Base-by-base conservation (phyloP, 2,113 vertebrate species). In the Aythya baeri region DNA sequence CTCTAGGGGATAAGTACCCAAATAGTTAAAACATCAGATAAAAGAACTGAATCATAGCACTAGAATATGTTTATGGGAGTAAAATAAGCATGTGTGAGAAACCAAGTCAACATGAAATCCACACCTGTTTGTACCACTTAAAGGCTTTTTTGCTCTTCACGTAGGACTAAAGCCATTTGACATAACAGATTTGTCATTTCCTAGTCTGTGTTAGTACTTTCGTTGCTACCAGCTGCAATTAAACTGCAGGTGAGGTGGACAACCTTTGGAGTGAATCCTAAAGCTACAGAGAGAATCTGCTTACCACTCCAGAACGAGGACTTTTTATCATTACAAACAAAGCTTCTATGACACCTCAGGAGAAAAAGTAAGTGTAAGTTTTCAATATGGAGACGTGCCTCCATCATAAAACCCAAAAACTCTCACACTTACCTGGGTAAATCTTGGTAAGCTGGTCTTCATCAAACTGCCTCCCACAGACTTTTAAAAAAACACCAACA, bases 351-450 rank as follows among this genome's bases (percentile, higher is more conserved):
- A 50, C 2, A 21, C 27, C 63, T 62, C 3, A 38, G 5, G 59
- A 22, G n/a, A 82, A 89, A 83, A 63, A 27, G 14, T 7, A 85
- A 71, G 65, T 10, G 1, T 20, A 62, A 38, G 41, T n/a, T 20
- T 86, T 77, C 55, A 77, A 21, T 11, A 15, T 0, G 0, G 36
- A 7, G 2, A 38, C 36, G 21, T 26, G 15, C 13, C 34, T 54
- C 34, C 34, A 34, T 36, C n/a, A 52, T 3, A 22, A 49, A 11
- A 5, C 14, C 12, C 49, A n/a, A 41, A 34, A 36, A 31, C 29
- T n/a, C 72, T 34, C 36, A 27, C 78, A 82, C 86, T 55, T 97
- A 99, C 99, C 99, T 2, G 98, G 98, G 58, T 99, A 99, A 83
- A 99, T 97, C 84, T 95, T 99, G 97, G 98, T 98, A 78, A 99